Base-by-base conservation (phyloP, 2,888 invertebrate species). In the Smittia aterrima region DNA sequence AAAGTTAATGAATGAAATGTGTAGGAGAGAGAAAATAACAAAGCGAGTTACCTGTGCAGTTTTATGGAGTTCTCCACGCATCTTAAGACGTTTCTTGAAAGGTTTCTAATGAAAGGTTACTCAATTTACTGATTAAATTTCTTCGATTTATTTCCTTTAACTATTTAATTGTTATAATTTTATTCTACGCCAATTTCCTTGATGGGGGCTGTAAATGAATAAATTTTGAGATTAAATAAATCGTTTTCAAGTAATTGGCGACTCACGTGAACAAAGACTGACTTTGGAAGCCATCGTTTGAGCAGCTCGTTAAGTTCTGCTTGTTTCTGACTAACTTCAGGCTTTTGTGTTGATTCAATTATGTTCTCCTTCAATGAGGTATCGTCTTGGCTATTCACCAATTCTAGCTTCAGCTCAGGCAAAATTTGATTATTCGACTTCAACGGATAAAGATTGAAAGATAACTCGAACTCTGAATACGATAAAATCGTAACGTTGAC, bases 401-500 rank as follows among this genome's bases (percentile, higher is more conserved):
- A 82, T 77, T 81, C 81, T 75, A 83, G 75, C 13, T 79, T 77
- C 18, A 83, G 76, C 71, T 82, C 83, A 1, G 83, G 83, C 75
- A 83, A 77, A 76, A 79, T 79, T 78, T 83, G 83, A 83, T 82
- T 83, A 38, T 82, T 83, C 71, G 81, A 81, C 77, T 81, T 82
- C 16, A 83, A 76, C 1, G 83, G 83, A 78, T 82, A 83, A 18
- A 83, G 77, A 77, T 83, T 83, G 76, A 82, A 83, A 13, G 81
- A 79, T 64, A 83, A 77, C 74, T 82, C 81, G 76, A 81, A 81
- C 76, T 82, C 81, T 70, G 81, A 80, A 76, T 80, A 80, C 6
- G 82, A 80, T 79, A 82, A 82, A 64, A 83, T 81, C 11, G 83
- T 82, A 71, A 83, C 79, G 75, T 83, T 83, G 74, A 92, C 91